Evolutionary conservation across 2,113 vertebrate species (phyloP).

Genomic region (Terrapene triunguis): DNA sequence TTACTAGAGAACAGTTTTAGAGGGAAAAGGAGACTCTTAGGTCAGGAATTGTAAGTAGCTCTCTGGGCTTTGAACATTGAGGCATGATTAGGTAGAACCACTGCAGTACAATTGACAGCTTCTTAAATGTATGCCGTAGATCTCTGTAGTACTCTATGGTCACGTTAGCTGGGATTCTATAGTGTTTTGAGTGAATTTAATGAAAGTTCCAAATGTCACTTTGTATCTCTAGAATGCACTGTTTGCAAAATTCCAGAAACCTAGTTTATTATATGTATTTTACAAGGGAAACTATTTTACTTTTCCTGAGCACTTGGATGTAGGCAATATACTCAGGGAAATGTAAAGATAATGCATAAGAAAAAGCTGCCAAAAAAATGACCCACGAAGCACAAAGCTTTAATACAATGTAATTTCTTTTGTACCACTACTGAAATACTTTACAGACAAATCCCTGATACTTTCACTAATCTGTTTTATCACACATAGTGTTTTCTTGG

Average conservation of each 20-base stretch:
- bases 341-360: neutral
- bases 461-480: neutral
- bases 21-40: constrained; percentile 35
- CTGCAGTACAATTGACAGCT: neutral
- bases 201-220: constrained; percentile 53
- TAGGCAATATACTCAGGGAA: neutral
- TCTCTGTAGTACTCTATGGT: neutral
- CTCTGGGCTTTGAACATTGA: constrained; percentile 3
- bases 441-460: neutral
- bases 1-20: constrained; percentile 45
- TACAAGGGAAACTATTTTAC: neutral
- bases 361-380: neutral
- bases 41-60: neutral
- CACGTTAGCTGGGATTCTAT: constrained; percentile 23
- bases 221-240: neutral
- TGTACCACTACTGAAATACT: neutral
- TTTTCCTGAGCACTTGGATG: neutral
- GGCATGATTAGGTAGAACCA: constrained; percentile 2
- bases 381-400: neutral
- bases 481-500: neutral
- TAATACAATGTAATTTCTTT: neutral
- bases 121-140: constrained; percentile 12
- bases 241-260: constrained; percentile 11
- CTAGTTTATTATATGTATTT: neutral
- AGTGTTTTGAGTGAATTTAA: constrained; percentile 72